Conservation (phyloP, 2,888 invertebrate genomes). For the Alloplasta piceator region DNA sequence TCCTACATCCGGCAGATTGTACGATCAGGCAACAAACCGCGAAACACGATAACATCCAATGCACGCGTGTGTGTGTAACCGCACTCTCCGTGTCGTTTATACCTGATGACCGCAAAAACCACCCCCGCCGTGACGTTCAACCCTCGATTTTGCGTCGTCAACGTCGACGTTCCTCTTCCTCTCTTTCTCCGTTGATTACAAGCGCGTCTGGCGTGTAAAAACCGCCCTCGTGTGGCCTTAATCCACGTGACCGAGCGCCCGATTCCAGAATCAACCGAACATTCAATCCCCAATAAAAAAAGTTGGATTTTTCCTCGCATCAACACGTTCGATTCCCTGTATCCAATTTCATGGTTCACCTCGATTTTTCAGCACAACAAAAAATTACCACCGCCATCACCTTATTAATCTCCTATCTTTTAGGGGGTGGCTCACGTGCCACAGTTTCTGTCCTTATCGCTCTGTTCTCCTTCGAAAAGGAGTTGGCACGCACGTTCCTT, state of each 20-base stretch:
- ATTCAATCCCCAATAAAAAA: neutral
- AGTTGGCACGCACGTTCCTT: no score
- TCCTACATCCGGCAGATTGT: constrained; percentile 30
- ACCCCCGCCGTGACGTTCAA: constrained; percentile 23
- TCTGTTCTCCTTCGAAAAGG: no score
- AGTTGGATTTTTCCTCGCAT: neutral
- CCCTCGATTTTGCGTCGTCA: constrained; percentile 16
- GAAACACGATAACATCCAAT: constrained; percentile 26
- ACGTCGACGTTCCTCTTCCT: constrained; percentile 17
- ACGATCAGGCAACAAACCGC: constrained; percentile 18
- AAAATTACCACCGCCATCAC: no score
- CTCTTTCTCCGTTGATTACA: constrained; percentile 8
- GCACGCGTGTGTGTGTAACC: constrained; percentile 24
- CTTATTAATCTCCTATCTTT: no score
- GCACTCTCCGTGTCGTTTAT: constrained; percentile 24
- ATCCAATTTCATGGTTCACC: no score
- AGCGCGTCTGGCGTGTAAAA: constrained; percentile 1
- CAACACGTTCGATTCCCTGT: no score
- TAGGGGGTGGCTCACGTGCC: no score
- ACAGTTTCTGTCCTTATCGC: no score
- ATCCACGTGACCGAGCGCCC: constrained; percentile 63
- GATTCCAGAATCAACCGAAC: no score
- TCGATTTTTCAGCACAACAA: no score
- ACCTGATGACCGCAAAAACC: neutral
- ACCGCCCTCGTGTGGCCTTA: constrained; percentile 58